A percentile compares a stretch with the other conserved stretches of the same genome.
Evolutionary conservation across 92 coral and sea anemone species (phyloP).

Genomic region (Palythoa caribaeorum): DNA sequence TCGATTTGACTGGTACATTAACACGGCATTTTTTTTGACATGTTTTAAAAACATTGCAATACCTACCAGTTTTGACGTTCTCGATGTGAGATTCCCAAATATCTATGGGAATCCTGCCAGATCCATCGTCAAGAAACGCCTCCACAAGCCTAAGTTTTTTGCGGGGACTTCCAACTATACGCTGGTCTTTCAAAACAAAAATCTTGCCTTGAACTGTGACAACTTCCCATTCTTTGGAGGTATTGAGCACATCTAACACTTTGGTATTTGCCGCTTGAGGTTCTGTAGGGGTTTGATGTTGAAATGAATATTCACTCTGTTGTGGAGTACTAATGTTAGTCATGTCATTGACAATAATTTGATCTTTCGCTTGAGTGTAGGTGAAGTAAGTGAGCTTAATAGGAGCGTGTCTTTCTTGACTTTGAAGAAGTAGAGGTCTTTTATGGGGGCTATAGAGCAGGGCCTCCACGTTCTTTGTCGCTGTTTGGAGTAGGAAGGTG

Average conservation of each 20-base stretch:
- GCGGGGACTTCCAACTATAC: conserved; percentile 63
- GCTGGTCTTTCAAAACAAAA: conserved; percentile 64
- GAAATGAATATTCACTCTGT: conserved; percentile 63
- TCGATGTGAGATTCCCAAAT: conserved; percentile 63
- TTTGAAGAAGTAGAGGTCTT: conserved; percentile 10
- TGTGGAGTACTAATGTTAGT: conserved; percentile 60
- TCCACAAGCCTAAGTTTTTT: conserved; percentile 55
- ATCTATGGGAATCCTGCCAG: conserved; percentile 62
- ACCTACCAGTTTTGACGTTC: conserved; percentile 62
- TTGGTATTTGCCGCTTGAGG: conserved; percentile 54
- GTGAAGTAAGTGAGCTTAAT: conserved; percentile 56
- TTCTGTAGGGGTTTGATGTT: conserved; percentile 64
- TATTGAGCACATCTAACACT: conserved; percentile 69
- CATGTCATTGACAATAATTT: conserved; percentile 62
- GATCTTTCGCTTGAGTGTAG: conserved; percentile 59
- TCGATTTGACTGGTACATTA: not conserved
- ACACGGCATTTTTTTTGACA: not conserved
- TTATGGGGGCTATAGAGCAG: conserved; percentile 49
- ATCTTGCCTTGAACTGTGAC: conserved; percentile 66
- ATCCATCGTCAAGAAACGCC: conserved; percentile 50
- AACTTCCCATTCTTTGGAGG: conserved; percentile 62
- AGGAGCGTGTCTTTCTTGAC: conserved; percentile 55
- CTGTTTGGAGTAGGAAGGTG: conserved; percentile 63
- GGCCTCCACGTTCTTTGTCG: conserved; percentile 61
- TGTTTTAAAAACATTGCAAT: conserved; percentile 23